Conservation (phyloP, 2,888 invertebrate species). For the Mimachlamys varia region DNA sequence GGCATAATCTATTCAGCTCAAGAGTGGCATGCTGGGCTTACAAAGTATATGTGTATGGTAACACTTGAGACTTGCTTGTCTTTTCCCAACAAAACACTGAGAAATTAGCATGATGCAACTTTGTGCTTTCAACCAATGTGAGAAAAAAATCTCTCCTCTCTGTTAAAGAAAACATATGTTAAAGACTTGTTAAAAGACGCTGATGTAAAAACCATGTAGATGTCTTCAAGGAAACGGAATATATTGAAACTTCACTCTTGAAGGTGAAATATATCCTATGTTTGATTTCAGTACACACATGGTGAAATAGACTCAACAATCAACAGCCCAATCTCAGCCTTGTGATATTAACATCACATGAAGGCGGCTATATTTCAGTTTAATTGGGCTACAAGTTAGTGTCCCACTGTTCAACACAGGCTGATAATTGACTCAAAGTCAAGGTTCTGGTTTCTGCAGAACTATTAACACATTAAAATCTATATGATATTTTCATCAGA, state of each 20-base stretch:
- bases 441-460: neutral
- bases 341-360: neutral
- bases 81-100: constrained; percentile 25
- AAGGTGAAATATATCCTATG: neutral
- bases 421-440: neutral
- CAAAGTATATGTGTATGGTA: neutral
- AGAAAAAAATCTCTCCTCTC: neutral
- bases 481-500: constrained; percentile 13
- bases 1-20: neutral
- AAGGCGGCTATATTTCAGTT: neutral
- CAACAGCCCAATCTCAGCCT: neutral
- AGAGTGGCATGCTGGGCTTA: neutral
- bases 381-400: constrained; percentile 13
- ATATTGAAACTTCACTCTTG: constrained; percentile 18
- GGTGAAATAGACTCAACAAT: neutral
- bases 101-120: constrained; percentile 9
- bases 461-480: neutral
- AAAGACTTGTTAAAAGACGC: neutral
- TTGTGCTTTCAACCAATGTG: constrained; percentile 6
- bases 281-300: neutral
- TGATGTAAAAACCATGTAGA: constrained; percentile 11
- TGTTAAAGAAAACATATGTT: constrained; percentile 19
- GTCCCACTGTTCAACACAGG: neutral
- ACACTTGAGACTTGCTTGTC: constrained; percentile 13
- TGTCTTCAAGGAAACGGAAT: neutral